These are phyloP conservation scores for Colistium nudipinnis DNA, from an alignment of 2,113 vertebrate species.

Conservation along the genomic window DNA sequence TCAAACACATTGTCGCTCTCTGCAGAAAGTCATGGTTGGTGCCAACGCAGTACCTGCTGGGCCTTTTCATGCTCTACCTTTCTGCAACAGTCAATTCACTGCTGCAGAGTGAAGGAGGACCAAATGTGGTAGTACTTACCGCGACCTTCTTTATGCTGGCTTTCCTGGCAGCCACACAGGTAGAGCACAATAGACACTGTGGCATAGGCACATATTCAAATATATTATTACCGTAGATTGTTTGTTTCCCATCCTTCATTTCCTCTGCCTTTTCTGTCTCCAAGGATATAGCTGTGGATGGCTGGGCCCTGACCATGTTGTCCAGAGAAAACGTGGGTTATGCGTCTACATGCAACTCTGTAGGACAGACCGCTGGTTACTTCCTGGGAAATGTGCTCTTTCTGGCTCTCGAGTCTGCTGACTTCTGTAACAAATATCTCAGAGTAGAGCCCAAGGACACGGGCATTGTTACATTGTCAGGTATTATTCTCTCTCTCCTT, in stretches of 20 bases:
- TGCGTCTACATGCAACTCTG: conserved; percentile 97
- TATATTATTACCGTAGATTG: not conserved
- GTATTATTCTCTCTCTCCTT: conserved; percentile 77
- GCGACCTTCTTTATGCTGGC: conserved; percentile 93
- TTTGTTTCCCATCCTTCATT: not conserved
- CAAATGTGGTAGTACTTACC: conserved; percentile 87
- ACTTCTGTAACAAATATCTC: conserved; percentile 98
- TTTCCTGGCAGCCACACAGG: conserved; percentile 97
- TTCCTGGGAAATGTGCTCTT: conserved; percentile 98
- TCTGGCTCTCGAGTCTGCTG: conserved; percentile 93
- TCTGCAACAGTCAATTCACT: conserved; percentile 86
- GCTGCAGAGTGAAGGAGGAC: conserved; percentile 82
- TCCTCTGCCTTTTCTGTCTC: not conserved
- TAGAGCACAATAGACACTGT: conserved; percentile 22
- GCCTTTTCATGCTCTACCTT: conserved; percentile 96
- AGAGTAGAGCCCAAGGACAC: conserved; percentile 86
- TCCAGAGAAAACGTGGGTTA: conserved; percentile 96
- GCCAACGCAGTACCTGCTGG: conserved; percentile 94
- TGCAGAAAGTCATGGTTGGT: conserved; percentile 96
- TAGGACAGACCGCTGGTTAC: conserved; percentile 97
- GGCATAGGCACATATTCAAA: not conserved
- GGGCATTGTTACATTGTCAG: conserved; percentile 94
- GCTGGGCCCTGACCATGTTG: conserved; percentile 98
- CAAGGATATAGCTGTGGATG: conserved; percentile 94
- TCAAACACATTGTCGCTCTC: not conserved